Evolutionary conservation across 2,888 invertebrate species (phyloP).

Genomic region (Yponomeuta plumbellus): DNA sequence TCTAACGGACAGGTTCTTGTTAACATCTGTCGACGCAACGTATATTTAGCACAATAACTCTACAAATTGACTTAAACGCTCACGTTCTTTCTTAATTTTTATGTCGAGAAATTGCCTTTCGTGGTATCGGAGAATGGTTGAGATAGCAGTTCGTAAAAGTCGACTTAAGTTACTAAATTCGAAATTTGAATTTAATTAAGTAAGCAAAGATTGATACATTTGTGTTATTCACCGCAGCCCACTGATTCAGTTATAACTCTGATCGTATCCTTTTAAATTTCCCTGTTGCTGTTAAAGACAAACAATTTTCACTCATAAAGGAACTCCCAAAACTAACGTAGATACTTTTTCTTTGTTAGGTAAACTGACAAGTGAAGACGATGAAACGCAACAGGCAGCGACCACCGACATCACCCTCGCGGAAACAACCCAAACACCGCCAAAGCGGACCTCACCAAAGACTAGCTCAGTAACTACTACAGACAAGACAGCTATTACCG

Average conservation of each 20-base stretch:
- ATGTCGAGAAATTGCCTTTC: background rate
- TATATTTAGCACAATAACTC: background rate
- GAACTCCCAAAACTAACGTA: background rate
- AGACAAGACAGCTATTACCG: background rate
- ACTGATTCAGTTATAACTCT: too few relatives aligned
- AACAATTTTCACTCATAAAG: too few relatives aligned
- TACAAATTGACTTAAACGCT: background rate
- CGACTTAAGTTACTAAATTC: too few relatives aligned
- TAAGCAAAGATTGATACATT: too few relatives aligned
- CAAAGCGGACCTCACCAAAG: constrained; percentile 2
- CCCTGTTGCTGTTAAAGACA: too few relatives aligned
- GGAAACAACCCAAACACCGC: background rate
- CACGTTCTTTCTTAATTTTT: background rate
- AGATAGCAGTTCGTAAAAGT: too few relatives aligned
- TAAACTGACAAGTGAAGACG: constrained; percentile 56
- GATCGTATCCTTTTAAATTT: too few relatives aligned
- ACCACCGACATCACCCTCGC: background rate
- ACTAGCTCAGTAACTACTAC: background rate
- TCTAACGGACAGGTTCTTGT: background rate
- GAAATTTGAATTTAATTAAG: too few relatives aligned
- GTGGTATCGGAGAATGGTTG: background rate
- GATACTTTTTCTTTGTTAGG: constrained; percentile 42
- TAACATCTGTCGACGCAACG: background rate
- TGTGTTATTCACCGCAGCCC: too few relatives aligned
- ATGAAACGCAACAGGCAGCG: constrained; percentile 32